Evolutionary conservation across 2,888 invertebrate species (phyloP).

Genomic region (Harpalus rufipes): DNA sequence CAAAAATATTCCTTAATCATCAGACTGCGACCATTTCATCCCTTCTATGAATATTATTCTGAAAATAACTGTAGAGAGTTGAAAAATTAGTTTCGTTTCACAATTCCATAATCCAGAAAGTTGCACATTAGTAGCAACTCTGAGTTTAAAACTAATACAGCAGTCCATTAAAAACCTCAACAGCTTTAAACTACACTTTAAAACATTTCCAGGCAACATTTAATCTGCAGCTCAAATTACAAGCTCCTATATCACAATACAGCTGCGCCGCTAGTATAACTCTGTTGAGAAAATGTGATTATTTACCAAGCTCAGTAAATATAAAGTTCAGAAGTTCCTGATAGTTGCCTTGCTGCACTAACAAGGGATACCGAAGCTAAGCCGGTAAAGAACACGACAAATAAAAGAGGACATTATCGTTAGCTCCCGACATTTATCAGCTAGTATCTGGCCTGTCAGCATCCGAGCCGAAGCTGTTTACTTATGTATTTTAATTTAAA

Average conservation of each 20-base stretch:
- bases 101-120: background rate
- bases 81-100: background rate
- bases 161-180: conserved; percentile 43
- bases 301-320: conserved; percentile 50
- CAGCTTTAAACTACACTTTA: conserved; percentile 45
- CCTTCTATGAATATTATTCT: no score
- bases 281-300: conserved; percentile 45
- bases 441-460: conserved; percentile 34
- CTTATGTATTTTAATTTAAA: conserved; percentile 60
- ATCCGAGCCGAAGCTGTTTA: conserved; percentile 27
- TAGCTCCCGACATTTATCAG: conserved; percentile 31
- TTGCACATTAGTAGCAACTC: background rate
- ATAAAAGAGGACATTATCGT: conserved; percentile 33
- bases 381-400: conserved; percentile 26
- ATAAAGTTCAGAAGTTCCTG: conserved; percentile 48
- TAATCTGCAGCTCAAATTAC: conserved; percentile 46
- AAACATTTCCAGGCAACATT: conserved; percentile 26
- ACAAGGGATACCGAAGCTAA: conserved; percentile 16
- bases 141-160: conserved; percentile 32
- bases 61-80: background rate
- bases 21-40: no score
- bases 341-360: conserved; percentile 22
- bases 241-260: conserved; percentile 38
- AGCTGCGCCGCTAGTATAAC: conserved; percentile 13
- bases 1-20: no score